Evolutionary conservation across 92 coral and sea anemone genomes (phyloP).

Genomic region (Parazoanthus darwini): DNA sequence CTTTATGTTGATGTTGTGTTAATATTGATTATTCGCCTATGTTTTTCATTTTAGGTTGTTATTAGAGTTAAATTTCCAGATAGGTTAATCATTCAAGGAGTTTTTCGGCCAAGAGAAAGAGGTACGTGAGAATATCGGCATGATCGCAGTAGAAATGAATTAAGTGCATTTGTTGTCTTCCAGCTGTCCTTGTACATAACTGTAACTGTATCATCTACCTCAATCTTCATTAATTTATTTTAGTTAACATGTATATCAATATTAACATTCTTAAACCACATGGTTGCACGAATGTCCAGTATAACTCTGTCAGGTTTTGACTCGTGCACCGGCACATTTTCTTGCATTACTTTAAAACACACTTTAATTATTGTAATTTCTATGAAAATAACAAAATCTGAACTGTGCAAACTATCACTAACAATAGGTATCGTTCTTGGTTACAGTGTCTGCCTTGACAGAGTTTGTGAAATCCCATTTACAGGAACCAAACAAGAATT

Average conservation of each 20-base stretch:
- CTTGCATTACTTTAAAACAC: too few relatives aligned
- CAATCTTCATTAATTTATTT: too few relatives aligned
- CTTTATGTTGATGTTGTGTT: background rate
- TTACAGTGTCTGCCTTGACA: slow-evolving; percentile 68
- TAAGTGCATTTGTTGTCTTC: background rate
- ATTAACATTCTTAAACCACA: too few relatives aligned
- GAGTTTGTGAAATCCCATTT: slow-evolving; percentile 81
- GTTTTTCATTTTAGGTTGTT: slow-evolving; percentile 67
- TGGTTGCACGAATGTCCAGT: too few relatives aligned
- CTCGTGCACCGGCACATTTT: too few relatives aligned
- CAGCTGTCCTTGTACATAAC: background rate
- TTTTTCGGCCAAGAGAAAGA: slow-evolving; percentile 91
- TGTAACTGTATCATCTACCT: too few relatives aligned
- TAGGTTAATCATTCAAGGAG: slow-evolving; percentile 82
- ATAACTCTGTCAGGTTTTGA: too few relatives aligned
- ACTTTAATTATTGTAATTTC: too few relatives aligned
- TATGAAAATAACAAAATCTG: too few relatives aligned
- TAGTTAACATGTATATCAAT: too few relatives aligned
- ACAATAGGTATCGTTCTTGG: background rate
- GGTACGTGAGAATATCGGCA: slow-evolving; percentile 43
- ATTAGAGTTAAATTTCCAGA: slow-evolving; percentile 93
- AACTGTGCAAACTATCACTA: background rate
- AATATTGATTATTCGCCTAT: background rate
- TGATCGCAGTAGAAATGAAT: background rate
- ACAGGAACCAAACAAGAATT: slow-evolving; percentile 64